Evolutionary conservation across 2,113 vertebrate genomes (phyloP).

Genomic region (Turdus rufiventris): DNA sequence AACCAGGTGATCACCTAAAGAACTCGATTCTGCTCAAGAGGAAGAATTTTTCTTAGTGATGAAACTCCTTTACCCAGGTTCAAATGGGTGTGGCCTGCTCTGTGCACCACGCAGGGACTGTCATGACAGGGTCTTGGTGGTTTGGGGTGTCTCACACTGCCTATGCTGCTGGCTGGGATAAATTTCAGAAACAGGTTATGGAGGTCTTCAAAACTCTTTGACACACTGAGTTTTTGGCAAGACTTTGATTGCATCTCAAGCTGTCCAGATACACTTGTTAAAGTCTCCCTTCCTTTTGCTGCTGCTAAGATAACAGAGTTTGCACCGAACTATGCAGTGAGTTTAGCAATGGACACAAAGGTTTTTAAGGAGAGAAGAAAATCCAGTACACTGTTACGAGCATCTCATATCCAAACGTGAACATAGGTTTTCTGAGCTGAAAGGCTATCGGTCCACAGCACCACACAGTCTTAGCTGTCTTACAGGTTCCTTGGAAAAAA

Average conservation of each 20-base stretch:
- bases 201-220: neutral
- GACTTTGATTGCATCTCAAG: neutral
- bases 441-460: neutral
- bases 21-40: neutral
- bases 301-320: neutral
- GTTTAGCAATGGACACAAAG: neutral
- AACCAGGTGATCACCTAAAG: neutral
- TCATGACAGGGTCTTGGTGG: neutral
- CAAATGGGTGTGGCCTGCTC: rapidly evolving
- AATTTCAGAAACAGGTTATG: neutral
- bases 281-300: neutral
- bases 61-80: neutral
- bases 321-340: neutral
- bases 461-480: neutral
- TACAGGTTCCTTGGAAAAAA: neutral
- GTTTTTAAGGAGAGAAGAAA: neutral
- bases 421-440: neutral
- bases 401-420: neutral
- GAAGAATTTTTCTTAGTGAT: neutral
- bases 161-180: neutral
- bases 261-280: neutral
- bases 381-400: neutral
- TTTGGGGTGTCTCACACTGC: neutral
- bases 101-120: neutral
- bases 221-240: neutral